Evolutionary conservation across 2,113 vertebrate genomes (phyloP), one percentile per base, ranked within the genome.

Genomic region (Ctenomys sociabilis): DNA sequence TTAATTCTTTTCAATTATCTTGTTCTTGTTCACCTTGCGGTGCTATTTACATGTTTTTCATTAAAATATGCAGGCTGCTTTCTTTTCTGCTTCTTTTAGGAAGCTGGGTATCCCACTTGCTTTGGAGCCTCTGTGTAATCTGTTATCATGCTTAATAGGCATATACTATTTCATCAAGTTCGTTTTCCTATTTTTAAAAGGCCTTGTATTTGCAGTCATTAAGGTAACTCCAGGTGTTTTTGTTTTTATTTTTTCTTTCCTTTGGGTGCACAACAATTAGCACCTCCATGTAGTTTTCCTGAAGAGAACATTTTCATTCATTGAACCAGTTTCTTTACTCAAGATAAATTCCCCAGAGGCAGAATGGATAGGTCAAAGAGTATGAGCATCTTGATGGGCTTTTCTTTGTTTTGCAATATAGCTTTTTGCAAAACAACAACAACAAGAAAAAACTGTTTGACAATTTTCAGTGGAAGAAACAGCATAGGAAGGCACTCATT

Each of bases 361-460:
- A 57, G 85, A 96, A 61, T 85, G 85, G 81, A 40, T 61, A 80
- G 92, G 88, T 66, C 93, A 90, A 90, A 90, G 87, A 88, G 85
- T 93, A 52, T 84, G 85, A 96, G 24, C 80, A 85, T 95, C 86
- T 85, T 95, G 93, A 85, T 85, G 72, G 85, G 78, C 93, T 96
- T 96, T 91, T 70, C 89, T 94, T 92, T 78, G 77, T 97, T 89
- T 90, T 92, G 61, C 90, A 92, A 35, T 92, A 92, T 90, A 96
- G 92, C 77, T 95, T 97, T 93, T 94, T 85, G 52, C 40, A 94
- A 86, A 91, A 87, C 64, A 63, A 84, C 66, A 30, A 95, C 68
- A 77, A 81, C 64, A 24, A 54, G n/a, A n/a, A 86, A 32, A 81
- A 54, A 26, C 0, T 0, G 75, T 35, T 96, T 97, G 87, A 94